Percentiles rank a stretch among this genome's conserved stretches.
Conservation (phyloP, 2,888 invertebrate species). For the Cenopis cana region DNA sequence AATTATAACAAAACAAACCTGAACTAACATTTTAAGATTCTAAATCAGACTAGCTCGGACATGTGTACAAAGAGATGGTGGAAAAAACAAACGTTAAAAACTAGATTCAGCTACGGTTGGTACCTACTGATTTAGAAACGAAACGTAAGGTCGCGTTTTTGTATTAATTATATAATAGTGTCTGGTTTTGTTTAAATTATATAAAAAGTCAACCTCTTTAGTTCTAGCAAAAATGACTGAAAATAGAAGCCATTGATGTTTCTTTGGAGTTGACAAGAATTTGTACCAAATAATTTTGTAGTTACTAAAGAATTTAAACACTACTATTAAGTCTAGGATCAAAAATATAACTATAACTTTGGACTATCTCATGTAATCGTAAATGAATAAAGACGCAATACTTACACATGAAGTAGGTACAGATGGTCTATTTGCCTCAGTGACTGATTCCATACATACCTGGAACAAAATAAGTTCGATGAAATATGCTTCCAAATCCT, state of each 20-base stretch:
- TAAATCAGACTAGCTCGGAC: background rate
- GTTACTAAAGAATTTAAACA: background rate
- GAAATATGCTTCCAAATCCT: background rate
- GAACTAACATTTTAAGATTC: background rate
- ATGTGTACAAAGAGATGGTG: background rate
- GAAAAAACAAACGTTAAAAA: slow-evolving; percentile 22
- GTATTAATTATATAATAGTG: slow-evolving; percentile 26
- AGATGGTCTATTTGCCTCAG: background rate
- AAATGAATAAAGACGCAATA: too few species aligned
- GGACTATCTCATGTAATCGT: too few species aligned
- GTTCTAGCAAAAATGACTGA: background rate
- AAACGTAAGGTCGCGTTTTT: slow-evolving; percentile 17
- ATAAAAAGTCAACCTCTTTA: slow-evolving; percentile 13
- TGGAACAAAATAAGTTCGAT: slow-evolving; percentile 17
- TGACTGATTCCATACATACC: slow-evolving; percentile 15
- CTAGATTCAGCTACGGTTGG: slow-evolving; percentile 11
- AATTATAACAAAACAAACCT: background rate
- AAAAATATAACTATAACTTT: background rate
- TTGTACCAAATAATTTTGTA: background rate
- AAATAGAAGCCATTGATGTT: too few species aligned
- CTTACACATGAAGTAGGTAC: too few species aligned
- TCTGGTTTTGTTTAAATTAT: slow-evolving; percentile 23
- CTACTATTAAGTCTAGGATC: background rate
- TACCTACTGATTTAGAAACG: slow-evolving; percentile 22
- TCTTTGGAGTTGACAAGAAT: background rate